Base-by-base conservation (phyloP, 1,140 invertebrate species). In the Parapsyche elsis region DNA sequence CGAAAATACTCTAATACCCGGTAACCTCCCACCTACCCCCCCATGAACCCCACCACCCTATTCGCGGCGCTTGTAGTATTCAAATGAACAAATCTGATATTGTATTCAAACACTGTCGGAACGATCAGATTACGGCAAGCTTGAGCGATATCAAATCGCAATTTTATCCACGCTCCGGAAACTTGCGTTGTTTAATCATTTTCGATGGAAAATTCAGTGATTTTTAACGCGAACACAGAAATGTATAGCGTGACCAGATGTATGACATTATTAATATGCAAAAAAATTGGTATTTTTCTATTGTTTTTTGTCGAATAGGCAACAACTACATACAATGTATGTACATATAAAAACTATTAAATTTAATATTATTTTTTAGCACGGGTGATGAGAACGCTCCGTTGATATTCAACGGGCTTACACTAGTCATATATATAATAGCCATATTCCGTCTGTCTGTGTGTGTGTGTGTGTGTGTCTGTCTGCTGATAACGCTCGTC, bases 81-180 rank as follows among this genome's bases (percentile, higher is more conserved):
- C 79, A 80, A 80, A 80, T 80, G 79, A 80, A 80, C 71, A 80
- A 74, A 80, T 80, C 71, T 74, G 59, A 80, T 74, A 53, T 80
- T 77, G 75, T 77, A 77, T 77, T 77, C 75, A 77, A 77, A 77
- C 75, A 77, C 59, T 61, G 75, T 77, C 46, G 57, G 46, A 64
- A 59, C 75, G 57, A 77, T 77, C 75, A 77, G 75, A 77, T 77
- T 77, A 77, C 75, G 53, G 30, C 21, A 53, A 75, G 71, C 71
- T 75, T 53, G 44, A 75, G 44, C 59, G 75, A 77, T 59, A 77
- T 77, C 75, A 77, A 77, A 77, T 77, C 75, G 53, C 57, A 77
- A 49, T 77, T 77, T 77, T 59, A 75, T 59, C 75, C 21, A 73
- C 71, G 71, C 16, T 49, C 71, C 21, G 59, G 9, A 23, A 19